A percentile compares a stretch with the other conserved stretches of the same genome.
These are phyloP conservation scores for Ylistrum balloti DNA, from an alignment of 1,140 invertebrate species.

Conservation along the genomic window DNA sequence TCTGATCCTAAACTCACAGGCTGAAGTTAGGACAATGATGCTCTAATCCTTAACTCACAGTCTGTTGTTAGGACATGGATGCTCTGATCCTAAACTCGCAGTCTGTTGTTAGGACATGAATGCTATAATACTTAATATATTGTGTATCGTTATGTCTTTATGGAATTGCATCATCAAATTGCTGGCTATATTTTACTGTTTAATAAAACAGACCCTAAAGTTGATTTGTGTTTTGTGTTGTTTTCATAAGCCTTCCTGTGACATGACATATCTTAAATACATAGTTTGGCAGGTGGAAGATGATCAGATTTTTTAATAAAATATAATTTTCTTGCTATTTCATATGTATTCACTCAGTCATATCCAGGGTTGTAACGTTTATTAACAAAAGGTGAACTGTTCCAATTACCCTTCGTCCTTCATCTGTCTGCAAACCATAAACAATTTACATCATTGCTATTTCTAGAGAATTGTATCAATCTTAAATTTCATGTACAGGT, in stretches of 20 bases:
- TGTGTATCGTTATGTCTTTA: slow-evolving; percentile 39
- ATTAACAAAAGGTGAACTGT: no score
- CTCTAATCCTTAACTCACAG: not conserved
- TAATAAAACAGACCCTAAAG: slow-evolving; percentile 26
- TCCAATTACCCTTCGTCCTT: no score
- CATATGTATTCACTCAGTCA: no score
- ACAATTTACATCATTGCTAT: no score
- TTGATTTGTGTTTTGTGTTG: not conserved
- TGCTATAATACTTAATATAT: not conserved
- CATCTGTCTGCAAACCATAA: no score
- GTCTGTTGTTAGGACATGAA: not conserved
- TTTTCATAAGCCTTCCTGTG: not conserved
- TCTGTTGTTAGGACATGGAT: not conserved
- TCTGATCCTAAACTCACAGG: not conserved
- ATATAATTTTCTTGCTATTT: no score
- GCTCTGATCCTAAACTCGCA: not conserved
- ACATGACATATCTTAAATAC: no score
- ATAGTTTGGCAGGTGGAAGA: no score
- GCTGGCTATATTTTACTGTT: slow-evolving; percentile 34
- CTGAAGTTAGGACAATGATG: not conserved
- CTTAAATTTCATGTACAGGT: no score
- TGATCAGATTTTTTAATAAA: no score
- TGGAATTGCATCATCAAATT: slow-evolving; percentile 29
- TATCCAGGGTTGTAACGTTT: no score
- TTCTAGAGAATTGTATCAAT: no score